A percentile compares a stretch with the other conserved stretches of the same genome.
phyloP scores from a whole-genome alignment of 2,797 vertebrate genomes.

The Crax fasciolata region DNA sequence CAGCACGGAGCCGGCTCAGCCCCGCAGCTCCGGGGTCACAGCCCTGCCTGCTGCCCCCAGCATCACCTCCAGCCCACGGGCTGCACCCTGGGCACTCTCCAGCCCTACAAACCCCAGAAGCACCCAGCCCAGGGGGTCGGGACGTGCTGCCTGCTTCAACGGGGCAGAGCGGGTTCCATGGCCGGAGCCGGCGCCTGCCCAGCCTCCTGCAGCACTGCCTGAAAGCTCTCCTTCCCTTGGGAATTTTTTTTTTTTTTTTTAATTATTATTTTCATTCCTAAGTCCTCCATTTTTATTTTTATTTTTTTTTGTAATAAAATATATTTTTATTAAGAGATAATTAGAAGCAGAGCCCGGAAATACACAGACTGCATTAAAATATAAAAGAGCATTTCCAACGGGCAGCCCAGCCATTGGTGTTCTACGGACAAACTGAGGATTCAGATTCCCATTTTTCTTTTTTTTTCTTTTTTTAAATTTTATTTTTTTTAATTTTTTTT shows the following conservation, averaged over 20 bases:
- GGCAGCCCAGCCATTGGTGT: slow-evolving; percentile 59
- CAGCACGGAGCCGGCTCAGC: too few species aligned
- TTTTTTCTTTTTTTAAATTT: neutral
- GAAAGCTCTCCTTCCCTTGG: slow-evolving; percentile 20
- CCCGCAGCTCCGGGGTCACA: too few species aligned
- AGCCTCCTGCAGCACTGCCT: slow-evolving; percentile 64
- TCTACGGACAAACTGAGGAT: slow-evolving; percentile 74
- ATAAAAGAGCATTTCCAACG: slow-evolving; percentile 76
- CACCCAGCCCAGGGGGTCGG: neutral
- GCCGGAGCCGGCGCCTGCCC: slow-evolving; percentile 67
- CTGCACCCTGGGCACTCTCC: neutral
- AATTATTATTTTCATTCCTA: slow-evolving; percentile 63
- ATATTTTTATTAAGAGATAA: slow-evolving; percentile 84
- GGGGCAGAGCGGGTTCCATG: slow-evolving; percentile 62
- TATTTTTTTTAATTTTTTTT: neutral
- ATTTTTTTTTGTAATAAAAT: slow-evolving; percentile 81
- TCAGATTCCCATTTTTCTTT: slow-evolving; percentile 62
- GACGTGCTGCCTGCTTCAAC: slow-evolving; percentile 46
- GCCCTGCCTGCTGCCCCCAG: too few species aligned
- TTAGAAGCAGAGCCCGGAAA: slow-evolving; percentile 83
- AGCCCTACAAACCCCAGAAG: neutral
- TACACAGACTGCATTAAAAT: slow-evolving; percentile 83
- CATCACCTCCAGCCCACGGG: too few species aligned
- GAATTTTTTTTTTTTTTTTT: neutral
- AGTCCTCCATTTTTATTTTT: slow-evolving; percentile 54